Conservation (phyloP, 2,888 invertebrate species). For the Drosophila hamatofila region DNA sequence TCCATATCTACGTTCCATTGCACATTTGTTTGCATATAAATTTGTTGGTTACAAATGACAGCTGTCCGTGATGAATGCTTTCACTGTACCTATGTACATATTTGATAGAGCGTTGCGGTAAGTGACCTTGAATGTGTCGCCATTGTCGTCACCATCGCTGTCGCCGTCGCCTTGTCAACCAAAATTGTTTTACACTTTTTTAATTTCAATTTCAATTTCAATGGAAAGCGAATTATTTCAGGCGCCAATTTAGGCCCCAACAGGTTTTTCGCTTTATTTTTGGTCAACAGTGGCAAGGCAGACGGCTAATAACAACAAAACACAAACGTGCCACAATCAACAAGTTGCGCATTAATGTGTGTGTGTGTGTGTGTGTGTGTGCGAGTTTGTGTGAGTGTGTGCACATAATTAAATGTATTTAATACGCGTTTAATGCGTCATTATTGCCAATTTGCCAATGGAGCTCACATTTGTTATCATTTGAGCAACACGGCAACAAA, state of each 20-base stretch:
- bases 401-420: slow-evolving; percentile 44
- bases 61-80: slow-evolving; percentile 3
- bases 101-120: slow-evolving; percentile 18
- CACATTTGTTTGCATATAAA: neutral
- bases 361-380: neutral
- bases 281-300: slow-evolving; percentile 63
- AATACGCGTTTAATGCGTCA: slow-evolving; percentile 71
- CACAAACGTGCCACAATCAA: slow-evolving; percentile 55
- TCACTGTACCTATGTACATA: neutral
- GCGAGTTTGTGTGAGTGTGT: neutral
- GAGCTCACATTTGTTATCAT: slow-evolving; percentile 42
- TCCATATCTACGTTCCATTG: neutral
- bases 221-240: slow-evolving; percentile 51
- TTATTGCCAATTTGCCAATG: slow-evolving; percentile 57
- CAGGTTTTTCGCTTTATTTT: slow-evolving; percentile 49
- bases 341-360: slow-evolving; percentile 52
- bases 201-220: slow-evolving; percentile 49
- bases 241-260: slow-evolving; percentile 54
- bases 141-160: neutral
- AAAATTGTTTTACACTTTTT: slow-evolving; percentile 42
- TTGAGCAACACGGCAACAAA: slow-evolving; percentile 22
- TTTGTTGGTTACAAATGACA: neutral
- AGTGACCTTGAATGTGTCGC: slow-evolving; percentile 65
- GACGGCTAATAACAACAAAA: slow-evolving; percentile 37
- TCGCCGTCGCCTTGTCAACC: slow-evolving; percentile 48